Conservation (phyloP, 2,888 invertebrate genomes). For the Andrena trimmerana region DNA sequence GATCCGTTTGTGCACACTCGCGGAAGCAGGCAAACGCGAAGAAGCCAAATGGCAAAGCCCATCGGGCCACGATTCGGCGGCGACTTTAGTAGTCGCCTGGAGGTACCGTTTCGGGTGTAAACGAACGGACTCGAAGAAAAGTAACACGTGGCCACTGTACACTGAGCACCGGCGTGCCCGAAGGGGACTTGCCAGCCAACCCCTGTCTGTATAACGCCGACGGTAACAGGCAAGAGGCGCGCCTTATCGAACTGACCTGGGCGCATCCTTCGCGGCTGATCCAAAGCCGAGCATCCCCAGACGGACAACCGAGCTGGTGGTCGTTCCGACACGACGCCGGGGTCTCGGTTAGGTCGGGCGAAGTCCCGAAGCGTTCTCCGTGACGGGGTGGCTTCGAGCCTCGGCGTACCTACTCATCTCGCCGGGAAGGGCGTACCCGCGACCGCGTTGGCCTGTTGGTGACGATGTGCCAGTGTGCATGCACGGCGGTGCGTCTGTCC, state of each 20-base stretch:
- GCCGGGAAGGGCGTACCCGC: constrained; percentile 67
- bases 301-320: constrained; percentile 68
- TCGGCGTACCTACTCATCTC: constrained; percentile 72
- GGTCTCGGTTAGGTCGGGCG: constrained; percentile 67
- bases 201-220: constrained; percentile 26
- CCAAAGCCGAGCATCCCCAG: constrained; percentile 80
- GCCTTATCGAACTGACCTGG: constrained; percentile 87
- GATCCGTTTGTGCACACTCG: too few relatives aligned
- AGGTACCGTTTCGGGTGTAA: background rate
- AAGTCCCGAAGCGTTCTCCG: constrained; percentile 77
- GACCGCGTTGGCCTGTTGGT: constrained; percentile 44
- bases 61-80: too few relatives aligned
- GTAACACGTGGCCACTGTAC: constrained; percentile 40
- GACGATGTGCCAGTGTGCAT: constrained; percentile 27
- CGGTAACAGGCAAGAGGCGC: constrained; percentile 46
- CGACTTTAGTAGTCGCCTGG: too few relatives aligned
- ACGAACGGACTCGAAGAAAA: background rate
- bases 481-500: constrained; percentile 41
- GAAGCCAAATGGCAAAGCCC: too few relatives aligned
- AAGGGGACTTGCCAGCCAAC: constrained; percentile 30
- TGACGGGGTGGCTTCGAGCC: constrained; percentile 75
- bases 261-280: constrained; percentile 89
- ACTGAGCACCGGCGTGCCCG: constrained; percentile 19
- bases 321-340: constrained; percentile 68
- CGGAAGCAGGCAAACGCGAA: too few relatives aligned